Percentiles rank a stretch among this genome's conserved stretches.
Evolutionary conservation across 1,140 invertebrate species (phyloP).

Genomic region (Drosophila sp.): DNA sequence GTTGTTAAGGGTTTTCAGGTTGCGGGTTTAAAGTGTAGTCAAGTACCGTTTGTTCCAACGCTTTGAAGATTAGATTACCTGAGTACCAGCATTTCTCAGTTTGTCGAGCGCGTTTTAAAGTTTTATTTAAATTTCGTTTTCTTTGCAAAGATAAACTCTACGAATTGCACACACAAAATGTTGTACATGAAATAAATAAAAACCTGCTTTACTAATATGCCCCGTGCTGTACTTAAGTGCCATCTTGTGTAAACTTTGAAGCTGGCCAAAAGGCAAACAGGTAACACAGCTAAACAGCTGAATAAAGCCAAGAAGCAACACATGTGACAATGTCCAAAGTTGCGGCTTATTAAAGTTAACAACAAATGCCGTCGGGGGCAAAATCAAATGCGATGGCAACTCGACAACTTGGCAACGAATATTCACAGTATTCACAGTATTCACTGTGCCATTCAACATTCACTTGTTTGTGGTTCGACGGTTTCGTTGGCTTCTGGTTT

Average conservation of each 20-base stretch:
- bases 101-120: not conserved
- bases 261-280: slow-evolving; percentile 10
- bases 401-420: no score
- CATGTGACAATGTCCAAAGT: slow-evolving; percentile 67
- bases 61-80: slow-evolving; percentile 1
- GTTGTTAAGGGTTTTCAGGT: not conserved
- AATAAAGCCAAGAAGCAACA: slow-evolving; percentile 20
- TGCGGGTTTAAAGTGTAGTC: not conserved
- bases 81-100: not conserved
- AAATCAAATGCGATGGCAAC: slow-evolving; percentile 65
- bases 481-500: not conserved
- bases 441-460: slow-evolving; percentile 2
- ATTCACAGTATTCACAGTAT: no score
- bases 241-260: slow-evolving; percentile 36
- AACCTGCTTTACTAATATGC: slow-evolving; percentile 27
- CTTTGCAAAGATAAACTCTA: not conserved
- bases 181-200: slow-evolving; percentile 26
- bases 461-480: slow-evolving; percentile 16
- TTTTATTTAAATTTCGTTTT: not conserved
- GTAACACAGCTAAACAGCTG: slow-evolving; percentile 2
- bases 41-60: slow-evolving; percentile 1
- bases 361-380: slow-evolving; percentile 44
- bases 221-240: slow-evolving; percentile 12
- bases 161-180: slow-evolving; percentile 1
- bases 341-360: slow-evolving; percentile 56